Percentiles rank a stretch among this genome's conserved stretches.
phyloP scores from a whole-genome alignment of 2,888 invertebrate species.

The Scaptomyza flava region DNA sequence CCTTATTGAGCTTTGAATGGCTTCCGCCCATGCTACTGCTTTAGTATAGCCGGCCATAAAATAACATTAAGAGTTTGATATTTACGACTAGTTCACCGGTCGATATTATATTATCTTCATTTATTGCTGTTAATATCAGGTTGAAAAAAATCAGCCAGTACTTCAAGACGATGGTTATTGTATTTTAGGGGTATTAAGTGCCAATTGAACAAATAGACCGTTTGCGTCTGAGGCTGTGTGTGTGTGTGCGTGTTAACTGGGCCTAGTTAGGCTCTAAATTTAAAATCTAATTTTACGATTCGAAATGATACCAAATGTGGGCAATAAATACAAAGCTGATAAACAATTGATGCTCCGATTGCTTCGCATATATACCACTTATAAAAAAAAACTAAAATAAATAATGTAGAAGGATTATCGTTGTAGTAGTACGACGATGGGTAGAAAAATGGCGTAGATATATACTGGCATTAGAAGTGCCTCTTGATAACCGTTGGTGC shows the following conservation, averaged over 20 bases:
- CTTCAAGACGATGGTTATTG: constrained; percentile 49
- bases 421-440: constrained; percentile 32
- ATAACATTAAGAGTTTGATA: constrained; percentile 66
- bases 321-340: constrained; percentile 62
- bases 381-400: constrained; percentile 63
- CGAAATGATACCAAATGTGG: constrained; percentile 70
- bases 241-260: constrained; percentile 61
- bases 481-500: constrained; percentile 6
- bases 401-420: constrained; percentile 69
- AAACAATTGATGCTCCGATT: constrained; percentile 43
- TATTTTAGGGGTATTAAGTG: constrained; percentile 47
- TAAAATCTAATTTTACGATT: constrained; percentile 81
- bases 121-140: constrained; percentile 66
- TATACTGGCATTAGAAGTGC: constrained; percentile 38
- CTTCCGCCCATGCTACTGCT: constrained; percentile 26
- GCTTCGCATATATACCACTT: constrained; percentile 43
- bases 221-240: constrained; percentile 3
- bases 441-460: constrained; percentile 60
- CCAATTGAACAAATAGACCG: constrained; percentile 18
- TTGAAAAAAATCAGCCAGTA: constrained; percentile 25
- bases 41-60: constrained; percentile 36
- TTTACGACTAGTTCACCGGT: constrained; percentile 72
- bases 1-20: constrained; percentile 1
- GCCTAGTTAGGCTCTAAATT: constrained; percentile 61
- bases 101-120: constrained; percentile 75